Conservation (phyloP, 2,888 invertebrate genomes). For the Balanococcus diminutus region DNA sequence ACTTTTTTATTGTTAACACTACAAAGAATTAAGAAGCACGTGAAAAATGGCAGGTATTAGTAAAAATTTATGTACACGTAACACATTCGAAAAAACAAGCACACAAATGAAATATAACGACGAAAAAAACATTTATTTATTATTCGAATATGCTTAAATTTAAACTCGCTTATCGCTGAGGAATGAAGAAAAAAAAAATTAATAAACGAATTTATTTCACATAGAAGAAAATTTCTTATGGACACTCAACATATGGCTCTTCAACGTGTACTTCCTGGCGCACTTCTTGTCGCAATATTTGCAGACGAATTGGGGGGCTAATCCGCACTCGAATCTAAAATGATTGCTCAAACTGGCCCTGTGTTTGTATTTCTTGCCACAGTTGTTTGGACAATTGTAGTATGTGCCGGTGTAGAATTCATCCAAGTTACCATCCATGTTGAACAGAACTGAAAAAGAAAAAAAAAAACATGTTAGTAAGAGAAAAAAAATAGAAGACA, state of each 20-base stretch:
- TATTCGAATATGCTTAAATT: not conserved
- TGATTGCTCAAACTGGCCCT: slow-evolving; percentile 76
- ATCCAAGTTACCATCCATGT: not conserved
- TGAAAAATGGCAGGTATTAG: not conserved
- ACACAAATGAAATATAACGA: not conserved
- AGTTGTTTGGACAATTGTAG: slow-evolving; percentile 62
- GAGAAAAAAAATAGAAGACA: not conserved
- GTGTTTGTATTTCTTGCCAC: slow-evolving; percentile 76
- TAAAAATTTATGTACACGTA: not conserved
- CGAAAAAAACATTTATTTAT: not conserved
- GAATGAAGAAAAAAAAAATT: not conserved
- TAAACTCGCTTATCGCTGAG: no score
- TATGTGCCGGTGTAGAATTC: not conserved
- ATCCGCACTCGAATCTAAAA: slow-evolving; percentile 63
- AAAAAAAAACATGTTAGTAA: not conserved
- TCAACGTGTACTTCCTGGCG: slow-evolving; percentile 47
- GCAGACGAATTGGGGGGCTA: slow-evolving; percentile 61
- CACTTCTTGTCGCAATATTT: slow-evolving; percentile 47
- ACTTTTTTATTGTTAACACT: not conserved
- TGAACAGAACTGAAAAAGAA: not conserved
- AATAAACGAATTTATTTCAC: not conserved
- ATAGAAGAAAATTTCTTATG: not conserved
- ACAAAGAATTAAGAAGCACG: not conserved
- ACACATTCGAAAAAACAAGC: not conserved
- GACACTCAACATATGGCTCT: slow-evolving; percentile 9